Evolutionary conservation across 2,797 vertebrate species (phyloP).

Genomic region (Hoplostethus mediterraneus): DNA sequence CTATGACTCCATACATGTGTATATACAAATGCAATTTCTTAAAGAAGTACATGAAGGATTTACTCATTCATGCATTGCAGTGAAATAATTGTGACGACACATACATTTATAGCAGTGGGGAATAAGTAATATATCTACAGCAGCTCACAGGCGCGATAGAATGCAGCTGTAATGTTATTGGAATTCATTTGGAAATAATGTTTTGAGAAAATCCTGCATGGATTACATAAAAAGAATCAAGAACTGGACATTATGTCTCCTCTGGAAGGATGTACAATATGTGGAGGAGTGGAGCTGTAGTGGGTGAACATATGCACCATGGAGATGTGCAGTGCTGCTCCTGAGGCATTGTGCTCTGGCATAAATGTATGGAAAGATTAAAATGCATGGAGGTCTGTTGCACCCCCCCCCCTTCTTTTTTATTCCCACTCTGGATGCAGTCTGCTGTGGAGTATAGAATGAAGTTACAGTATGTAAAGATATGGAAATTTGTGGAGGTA

Average conservation of each 20-base stretch:
- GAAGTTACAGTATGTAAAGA: slow-evolving; percentile 15
- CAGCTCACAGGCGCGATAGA: no score
- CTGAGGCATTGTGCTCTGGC: slow-evolving; percentile 43
- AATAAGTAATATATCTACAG: no score
- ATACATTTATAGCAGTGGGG: no score
- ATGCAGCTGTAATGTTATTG: no score
- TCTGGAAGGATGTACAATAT: slow-evolving; percentile 19
- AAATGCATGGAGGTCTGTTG: slow-evolving; percentile 37
- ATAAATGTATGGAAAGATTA: slow-evolving; percentile 20
- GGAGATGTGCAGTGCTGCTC: slow-evolving; percentile 11
- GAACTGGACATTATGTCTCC: slow-evolving; percentile 6
- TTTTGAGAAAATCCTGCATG: no score
- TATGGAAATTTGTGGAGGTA: slow-evolving; percentile 20
- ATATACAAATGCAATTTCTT: no score
- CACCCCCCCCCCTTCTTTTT: neutral
- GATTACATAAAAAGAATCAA: slow-evolving; percentile 14
- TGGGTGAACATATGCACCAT: slow-evolving; percentile 22
- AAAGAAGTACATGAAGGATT: no score
- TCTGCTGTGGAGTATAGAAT: slow-evolving; percentile 32
- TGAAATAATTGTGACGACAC: no score
- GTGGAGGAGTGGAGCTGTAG: slow-evolving; percentile 29
- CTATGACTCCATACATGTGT: no score
- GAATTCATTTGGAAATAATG: no score
- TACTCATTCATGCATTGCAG: no score
- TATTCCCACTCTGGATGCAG: neutral